phyloP scores from a whole-genome alignment of 2,113 vertebrate species.

The Centropristis striata region DNA sequence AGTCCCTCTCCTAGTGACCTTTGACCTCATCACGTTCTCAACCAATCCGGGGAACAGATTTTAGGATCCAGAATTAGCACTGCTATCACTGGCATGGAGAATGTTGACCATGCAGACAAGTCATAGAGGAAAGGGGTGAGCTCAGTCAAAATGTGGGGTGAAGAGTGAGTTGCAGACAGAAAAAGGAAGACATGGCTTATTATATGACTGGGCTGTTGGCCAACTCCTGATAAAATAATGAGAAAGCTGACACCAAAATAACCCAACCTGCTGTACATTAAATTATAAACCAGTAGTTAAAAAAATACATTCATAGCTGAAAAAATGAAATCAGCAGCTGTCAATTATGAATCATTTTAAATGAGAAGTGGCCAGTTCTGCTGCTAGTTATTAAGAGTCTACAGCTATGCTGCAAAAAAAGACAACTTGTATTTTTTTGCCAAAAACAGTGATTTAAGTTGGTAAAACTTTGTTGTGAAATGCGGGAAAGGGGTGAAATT shows the following conservation, averaged over 20 bases:
- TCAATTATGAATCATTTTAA: not conserved
- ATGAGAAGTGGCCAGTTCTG: not conserved
- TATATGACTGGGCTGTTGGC: not conserved
- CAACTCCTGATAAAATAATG: not conserved
- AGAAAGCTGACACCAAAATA: not conserved
- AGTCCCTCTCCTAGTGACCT: constrained; percentile 21
- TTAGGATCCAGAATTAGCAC: constrained; percentile 74
- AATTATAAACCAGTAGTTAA: not conserved
- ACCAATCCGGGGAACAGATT: constrained; percentile 46
- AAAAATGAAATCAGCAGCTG: not conserved
- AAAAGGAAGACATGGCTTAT: not conserved
- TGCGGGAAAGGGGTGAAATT: no score
- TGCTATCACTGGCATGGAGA: constrained; percentile 76
- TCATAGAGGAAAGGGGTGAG: constrained; percentile 29
- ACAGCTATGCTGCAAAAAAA: not conserved
- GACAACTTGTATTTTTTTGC: no score
- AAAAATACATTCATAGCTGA: not conserved
- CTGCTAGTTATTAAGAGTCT: not conserved
- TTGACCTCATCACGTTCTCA: constrained; percentile 54
- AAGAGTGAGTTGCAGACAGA: not conserved
- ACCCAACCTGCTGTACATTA: not conserved
- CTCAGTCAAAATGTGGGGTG: not conserved
- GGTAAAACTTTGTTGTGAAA: no score
- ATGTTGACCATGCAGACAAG: constrained; percentile 58
- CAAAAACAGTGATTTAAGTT: no score